Percentiles rank a stretch among this genome's conserved stretches.
Conservation (phyloP, 2,797 vertebrate species). For the Otus scops region DNA sequence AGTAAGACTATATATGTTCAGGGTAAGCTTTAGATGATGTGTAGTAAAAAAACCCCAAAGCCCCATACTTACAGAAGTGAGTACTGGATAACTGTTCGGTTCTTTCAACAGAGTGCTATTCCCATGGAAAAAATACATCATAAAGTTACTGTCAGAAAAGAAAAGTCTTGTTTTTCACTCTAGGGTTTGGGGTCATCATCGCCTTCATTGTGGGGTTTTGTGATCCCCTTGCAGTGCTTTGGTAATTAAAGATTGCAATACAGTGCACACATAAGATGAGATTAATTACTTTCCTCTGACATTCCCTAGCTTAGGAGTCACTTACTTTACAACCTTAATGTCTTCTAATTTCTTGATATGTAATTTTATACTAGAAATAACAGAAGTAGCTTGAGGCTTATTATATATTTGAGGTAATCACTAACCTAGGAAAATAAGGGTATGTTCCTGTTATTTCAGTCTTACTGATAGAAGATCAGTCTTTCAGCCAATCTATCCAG, state of each 20-base stretch:
- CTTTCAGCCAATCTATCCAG: not conserved
- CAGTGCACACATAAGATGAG: not conserved
- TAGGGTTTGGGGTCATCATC: not conserved
- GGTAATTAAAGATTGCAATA: not conserved
- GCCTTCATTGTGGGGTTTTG: not conserved
- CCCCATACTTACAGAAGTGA: not conserved
- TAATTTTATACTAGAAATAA: not conserved
- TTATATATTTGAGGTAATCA: not conserved
- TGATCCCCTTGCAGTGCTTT: not conserved
- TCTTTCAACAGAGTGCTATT: not conserved
- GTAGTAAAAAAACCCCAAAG: not conserved
- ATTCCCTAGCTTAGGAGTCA: not conserved
- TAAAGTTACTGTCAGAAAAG: fast-evolving
- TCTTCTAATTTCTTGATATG: not conserved
- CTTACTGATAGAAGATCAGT: not conserved
- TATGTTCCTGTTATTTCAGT: constrained; percentile 18
- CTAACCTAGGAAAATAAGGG: not conserved
- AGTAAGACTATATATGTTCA: not conserved
- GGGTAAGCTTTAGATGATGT: not conserved
- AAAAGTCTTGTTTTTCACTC: not conserved
- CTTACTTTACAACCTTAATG: not conserved
- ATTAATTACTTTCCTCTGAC: not conserved
- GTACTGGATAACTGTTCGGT: not conserved
- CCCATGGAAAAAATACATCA: not conserved
- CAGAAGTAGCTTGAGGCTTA: not conserved